These are phyloP conservation scores for Aleiodes leptofemur DNA, from an alignment of 2,888 invertebrate species.

Conservation along the genomic window DNA sequence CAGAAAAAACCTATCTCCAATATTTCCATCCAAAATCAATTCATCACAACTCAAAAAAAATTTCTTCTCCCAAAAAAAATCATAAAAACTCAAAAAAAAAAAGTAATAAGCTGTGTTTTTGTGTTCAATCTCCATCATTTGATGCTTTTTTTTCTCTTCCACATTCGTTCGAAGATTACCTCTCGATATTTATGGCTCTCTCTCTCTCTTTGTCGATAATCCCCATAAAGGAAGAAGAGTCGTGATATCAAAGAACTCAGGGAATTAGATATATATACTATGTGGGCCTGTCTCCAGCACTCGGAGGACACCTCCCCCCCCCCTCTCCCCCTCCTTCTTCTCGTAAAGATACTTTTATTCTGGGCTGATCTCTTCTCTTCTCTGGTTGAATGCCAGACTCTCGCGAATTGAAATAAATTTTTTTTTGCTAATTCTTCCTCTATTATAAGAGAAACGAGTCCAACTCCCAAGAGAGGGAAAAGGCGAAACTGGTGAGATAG, in stretches of 20 bases:
- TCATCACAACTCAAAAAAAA: too few relatives aligned
- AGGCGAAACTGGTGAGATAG: not conserved
- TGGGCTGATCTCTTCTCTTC: slow-evolving; percentile 61
- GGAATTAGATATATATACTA: slow-evolving; percentile 62
- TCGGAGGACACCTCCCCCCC: not conserved
- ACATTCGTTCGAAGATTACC: slow-evolving; percentile 49
- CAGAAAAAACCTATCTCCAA: not conserved
- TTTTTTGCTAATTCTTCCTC: slow-evolving; percentile 57
- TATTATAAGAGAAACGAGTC: slow-evolving; percentile 30
- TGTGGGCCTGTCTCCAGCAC: slow-evolving; percentile 51
- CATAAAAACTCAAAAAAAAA: not conserved
- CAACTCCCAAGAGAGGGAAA: slow-evolving; percentile 9
- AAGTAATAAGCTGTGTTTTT: not conserved
- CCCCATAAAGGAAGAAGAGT: slow-evolving; percentile 52
- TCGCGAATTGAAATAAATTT: slow-evolving; percentile 64
- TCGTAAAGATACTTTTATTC: slow-evolving; percentile 61
- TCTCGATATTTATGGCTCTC: slow-evolving; percentile 69
- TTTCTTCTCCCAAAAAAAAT: not conserved
- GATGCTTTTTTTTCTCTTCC: not conserved
- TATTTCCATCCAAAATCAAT: too few relatives aligned
- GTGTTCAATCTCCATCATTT: too few relatives aligned
- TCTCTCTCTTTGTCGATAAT: slow-evolving; percentile 56
- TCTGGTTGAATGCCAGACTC: slow-evolving; percentile 56
- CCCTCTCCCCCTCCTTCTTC: not conserved
- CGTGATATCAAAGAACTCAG: slow-evolving; percentile 60